Base-by-base conservation (phyloP, 2,113 vertebrate species). In the Sceloporus undulatus region DNA sequence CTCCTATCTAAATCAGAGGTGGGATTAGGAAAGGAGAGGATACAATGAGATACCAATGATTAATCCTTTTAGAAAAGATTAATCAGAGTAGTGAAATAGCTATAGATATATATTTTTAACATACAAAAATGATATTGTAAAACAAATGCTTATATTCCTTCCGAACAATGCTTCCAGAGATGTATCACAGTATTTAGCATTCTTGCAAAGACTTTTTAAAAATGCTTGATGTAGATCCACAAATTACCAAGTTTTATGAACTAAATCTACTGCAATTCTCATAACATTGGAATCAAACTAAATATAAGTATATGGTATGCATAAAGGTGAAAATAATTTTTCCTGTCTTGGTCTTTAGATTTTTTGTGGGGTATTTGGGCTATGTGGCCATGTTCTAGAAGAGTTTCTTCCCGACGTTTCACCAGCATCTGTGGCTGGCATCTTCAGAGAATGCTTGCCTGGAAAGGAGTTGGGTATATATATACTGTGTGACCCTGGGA, bases 1-100 rank as follows among this genome's bases (percentile, higher is more conserved):
- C 29, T 70, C 59, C 21, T 8, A 0, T 0, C 87, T 86, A 82
- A 80, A 70, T 18, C n/a, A 19, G 81, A 68, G 1, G 18, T 56
- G 1, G 1, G 27, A 66, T 82, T 65, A 70, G 18, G 68, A 70
- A 25, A 16, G 85, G 19, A 9, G 5, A 25, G 62, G n/a, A 65
- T 27, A 9, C 9, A 38, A 71, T 70, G 10, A 34, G 4, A 65
- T 84, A 29, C 11, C 78, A 21, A 42, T 65, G 9, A n/a, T 14
- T 25, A 6, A 29, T 38, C 21, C 23, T 65, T 74, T 54, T 38
- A 66, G 66, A 7, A 7, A 73, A 56, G 83, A 74, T 38, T 16
- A 25, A 9, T 11, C 23, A 52, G 7, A 70, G 81, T 7, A 48
- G 13, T 16, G 3, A 42, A 29, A 71, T 40, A 70, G 27, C 29